These are phyloP conservation scores for Apodemus sylvaticus DNA, from an alignment of 2,113 vertebrate species.

Conservation along the genomic window DNA sequence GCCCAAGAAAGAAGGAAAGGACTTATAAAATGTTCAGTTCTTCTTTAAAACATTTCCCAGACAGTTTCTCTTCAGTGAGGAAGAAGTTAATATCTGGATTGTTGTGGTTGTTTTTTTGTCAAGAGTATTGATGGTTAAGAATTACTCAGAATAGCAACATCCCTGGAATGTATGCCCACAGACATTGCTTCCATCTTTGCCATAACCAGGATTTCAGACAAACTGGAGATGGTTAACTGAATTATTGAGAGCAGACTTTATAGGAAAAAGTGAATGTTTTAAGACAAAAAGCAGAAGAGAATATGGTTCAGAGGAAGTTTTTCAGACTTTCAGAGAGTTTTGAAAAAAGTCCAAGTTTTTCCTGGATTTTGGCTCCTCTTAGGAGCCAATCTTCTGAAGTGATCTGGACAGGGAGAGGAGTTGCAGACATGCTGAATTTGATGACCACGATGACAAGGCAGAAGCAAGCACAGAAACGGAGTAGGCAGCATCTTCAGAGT, in stretches of 20 bases:
- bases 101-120: neutral
- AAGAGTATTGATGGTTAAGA: no score
- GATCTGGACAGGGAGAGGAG: conserved; percentile 53
- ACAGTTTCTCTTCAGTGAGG: neutral
- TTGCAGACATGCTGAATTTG: conserved; percentile 68
- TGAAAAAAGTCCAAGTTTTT: conserved; percentile 57
- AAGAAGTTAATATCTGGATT: neutral
- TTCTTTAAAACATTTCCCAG: neutral
- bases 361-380: conserved; percentile 13
- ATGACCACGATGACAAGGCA: conserved; percentile 40
- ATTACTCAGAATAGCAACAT: no score
- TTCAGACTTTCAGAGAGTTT: conserved; percentile 52
- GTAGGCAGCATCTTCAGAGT: neutral
- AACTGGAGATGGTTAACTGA: conserved; percentile 1
- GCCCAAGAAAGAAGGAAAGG: neutral
- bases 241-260: conserved; percentile 11
- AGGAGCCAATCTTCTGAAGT: conserved; percentile 65
- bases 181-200: neutral
- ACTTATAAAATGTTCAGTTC: neutral
- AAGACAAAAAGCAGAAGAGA: conserved; percentile 66
- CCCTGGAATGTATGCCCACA: no score
- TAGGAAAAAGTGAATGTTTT: conserved; percentile 62
- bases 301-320: conserved; percentile 54
- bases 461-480: conserved; percentile 10
- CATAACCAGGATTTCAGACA: conserved; percentile 41